phyloP scores from a whole-genome alignment of 2,113 vertebrate genomes.

The Rhabdornis inornatus region DNA sequence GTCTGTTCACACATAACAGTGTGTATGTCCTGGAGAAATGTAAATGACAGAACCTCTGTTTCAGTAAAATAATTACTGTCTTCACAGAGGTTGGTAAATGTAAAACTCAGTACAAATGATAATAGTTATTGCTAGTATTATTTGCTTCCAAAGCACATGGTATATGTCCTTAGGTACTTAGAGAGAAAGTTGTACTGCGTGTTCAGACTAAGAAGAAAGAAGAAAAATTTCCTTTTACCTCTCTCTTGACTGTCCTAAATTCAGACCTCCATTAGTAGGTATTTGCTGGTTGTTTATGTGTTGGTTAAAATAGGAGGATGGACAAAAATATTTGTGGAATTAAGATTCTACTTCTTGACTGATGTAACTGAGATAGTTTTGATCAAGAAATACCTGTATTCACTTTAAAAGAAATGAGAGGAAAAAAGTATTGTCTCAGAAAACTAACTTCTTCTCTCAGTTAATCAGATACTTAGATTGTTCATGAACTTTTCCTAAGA shows the following conservation, averaged over 20 bases:
- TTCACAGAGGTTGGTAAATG: not conserved
- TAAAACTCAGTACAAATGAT: not conserved
- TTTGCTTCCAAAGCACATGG: not conserved
- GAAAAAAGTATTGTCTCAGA: not conserved
- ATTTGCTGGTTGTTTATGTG: not conserved
- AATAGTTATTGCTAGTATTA: not conserved
- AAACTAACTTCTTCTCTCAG: not conserved
- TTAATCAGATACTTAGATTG: not conserved
- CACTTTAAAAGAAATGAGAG: not conserved
- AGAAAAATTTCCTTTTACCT: not conserved
- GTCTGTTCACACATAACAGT: not conserved
- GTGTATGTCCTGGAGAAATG: not conserved
- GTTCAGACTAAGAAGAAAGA: not conserved
- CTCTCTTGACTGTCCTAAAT: not conserved
- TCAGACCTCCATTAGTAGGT: not conserved
- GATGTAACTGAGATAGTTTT: not conserved
- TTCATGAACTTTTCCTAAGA: not conserved
- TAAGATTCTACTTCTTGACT: not conserved
- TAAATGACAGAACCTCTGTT: not conserved
- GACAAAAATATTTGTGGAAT: not conserved
- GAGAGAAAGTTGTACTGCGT: fast-evolving
- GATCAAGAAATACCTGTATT: not conserved
- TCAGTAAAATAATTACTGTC: not conserved
- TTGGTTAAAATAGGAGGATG: not conserved
- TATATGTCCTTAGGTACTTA: not conserved